Evolutionary conservation across 2,797 vertebrate genomes (phyloP), one percentile per base, ranked within the genome.

Genomic region (Hoplostethus atlanticus): DNA sequence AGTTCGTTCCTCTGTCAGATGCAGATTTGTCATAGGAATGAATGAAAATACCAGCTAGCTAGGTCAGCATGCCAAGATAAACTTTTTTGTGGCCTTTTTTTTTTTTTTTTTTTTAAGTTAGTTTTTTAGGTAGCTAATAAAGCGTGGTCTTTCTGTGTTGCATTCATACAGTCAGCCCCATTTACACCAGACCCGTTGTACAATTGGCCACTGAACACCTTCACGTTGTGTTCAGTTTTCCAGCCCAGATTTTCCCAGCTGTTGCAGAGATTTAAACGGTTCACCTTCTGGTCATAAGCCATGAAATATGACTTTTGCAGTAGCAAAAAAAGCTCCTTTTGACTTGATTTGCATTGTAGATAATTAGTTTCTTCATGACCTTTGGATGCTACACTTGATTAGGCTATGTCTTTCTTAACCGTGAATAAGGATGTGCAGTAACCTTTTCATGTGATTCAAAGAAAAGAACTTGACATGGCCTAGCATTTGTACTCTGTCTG

Each of bases 321-420:
- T 0, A 38, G 11, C 15, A 51, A 55, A 58, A 31, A 44, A 3
- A 21, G 34, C 40, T 38, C 34, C 36, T 42, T 66, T 48, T 51
- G 9, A 48, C 58, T 34, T 44, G 16, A 64, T 61, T 4, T 72
- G 10, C 28, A 30, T 46, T 71, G 56, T 53, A 15, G 50, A 38
- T 50, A 52, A 21, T 76, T 69, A 48, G 17, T 82, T 70, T 68
- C 36, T 64, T 47, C 16, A 31, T 84, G 80, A 84, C 82, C 73
- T 83, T 85, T 86, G 58, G 64, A 56, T 60, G 69, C 69, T 69
- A 48, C 71, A 79, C 68, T 80, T 77, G 70, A 76, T 84, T 66
- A 77, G 56, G 34, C 36, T 42, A 13, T 65, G 56, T 28, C 62
- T 68, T 83, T 76, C 79, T 55, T 48, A 54, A 53, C 60, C 1